Conservation (phyloP, 1,140 invertebrate genomes). For the Bombus superbus region DNA sequence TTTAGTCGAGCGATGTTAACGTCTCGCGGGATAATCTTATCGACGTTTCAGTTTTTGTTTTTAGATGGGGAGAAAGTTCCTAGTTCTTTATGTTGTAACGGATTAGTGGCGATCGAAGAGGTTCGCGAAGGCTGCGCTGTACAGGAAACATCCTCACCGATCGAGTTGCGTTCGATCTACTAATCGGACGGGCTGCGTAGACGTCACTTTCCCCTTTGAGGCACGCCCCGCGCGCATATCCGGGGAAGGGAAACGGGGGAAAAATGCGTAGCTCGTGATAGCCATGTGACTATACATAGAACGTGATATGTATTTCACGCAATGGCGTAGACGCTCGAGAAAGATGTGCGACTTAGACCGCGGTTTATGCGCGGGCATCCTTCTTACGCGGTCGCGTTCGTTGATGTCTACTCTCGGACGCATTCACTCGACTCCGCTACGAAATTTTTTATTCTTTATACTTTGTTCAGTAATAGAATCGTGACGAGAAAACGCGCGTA, state of each 20-base stretch:
- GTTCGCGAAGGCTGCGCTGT: not conserved
- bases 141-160: conserved; percentile 19
- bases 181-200: not conserved
- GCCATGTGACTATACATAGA: conserved; percentile 22
- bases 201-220: conserved; percentile 15
- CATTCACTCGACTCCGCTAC: too few relatives aligned
- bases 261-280: conserved; percentile 30
- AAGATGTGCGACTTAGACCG: not conserved
- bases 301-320: conserved; percentile 16
- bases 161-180: not conserved
- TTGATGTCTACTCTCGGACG: too few relatives aligned
- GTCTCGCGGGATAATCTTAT: not conserved
- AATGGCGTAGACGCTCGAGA: conserved; percentile 27
- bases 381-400: too few relatives aligned
- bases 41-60: not conserved
- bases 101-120: too few relatives aligned
- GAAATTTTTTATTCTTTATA: not conserved
- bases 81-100: not conserved
- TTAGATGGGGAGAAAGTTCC: not conserved
- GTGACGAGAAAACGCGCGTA: not conserved
- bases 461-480: too few relatives aligned
- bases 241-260: not conserved
- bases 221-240: not conserved
- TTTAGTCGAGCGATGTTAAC: not conserved
- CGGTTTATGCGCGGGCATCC: not conserved